These are phyloP conservation scores for Vespertilio murinus DNA, from an alignment of 2,797 vertebrate species.

Conservation along the genomic window DNA sequence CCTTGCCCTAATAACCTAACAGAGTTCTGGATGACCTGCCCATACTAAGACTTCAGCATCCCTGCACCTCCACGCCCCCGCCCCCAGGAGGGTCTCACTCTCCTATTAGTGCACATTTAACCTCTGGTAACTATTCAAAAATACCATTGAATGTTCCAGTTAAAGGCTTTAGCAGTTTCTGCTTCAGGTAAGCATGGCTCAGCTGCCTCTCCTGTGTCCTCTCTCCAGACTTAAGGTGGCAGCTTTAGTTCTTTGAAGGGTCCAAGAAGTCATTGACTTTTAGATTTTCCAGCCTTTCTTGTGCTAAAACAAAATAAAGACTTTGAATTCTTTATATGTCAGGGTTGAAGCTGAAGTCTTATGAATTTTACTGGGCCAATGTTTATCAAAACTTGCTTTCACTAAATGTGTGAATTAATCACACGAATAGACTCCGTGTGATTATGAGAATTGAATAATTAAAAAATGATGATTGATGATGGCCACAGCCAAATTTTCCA, in stretches of 20 bases:
- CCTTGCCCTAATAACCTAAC: not conserved
- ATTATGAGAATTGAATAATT: not conserved
- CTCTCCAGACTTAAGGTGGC: not conserved
- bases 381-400: not conserved
- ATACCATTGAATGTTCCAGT: not conserved
- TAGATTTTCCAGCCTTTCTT: not conserved
- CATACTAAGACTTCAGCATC: not conserved
- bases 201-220: not conserved
- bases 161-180: not conserved
- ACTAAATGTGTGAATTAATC: not conserved
- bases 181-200: not conserved
- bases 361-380: not conserved
- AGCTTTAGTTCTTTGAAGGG: not conserved
- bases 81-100: not conserved
- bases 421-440: not conserved
- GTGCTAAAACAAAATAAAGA: not conserved
- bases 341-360: not conserved
- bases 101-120: not conserved
- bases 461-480: not conserved
- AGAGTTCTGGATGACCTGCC: not conserved
- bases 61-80: too few relatives aligned
- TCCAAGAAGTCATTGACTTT: not conserved
- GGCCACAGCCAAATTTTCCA: not conserved
- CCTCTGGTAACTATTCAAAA: not conserved
- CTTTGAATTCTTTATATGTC: not conserved